Base-by-base conservation (phyloP, 92 coral and sea anemone species). In the Zoanthus sociatus region DNA sequence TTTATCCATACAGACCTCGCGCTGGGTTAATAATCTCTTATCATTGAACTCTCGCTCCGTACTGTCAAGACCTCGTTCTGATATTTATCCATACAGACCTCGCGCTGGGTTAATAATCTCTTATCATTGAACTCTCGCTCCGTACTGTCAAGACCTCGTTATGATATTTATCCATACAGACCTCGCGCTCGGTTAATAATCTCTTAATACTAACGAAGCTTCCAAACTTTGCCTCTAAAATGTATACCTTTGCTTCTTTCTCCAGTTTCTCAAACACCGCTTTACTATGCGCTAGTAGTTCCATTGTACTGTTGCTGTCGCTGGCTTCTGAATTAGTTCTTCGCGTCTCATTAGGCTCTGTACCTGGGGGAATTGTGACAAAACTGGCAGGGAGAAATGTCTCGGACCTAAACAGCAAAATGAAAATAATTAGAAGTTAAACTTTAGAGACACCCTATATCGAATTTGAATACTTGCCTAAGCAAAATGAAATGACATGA, bases 181-280 rank as follows among this genome's bases (percentile, higher is more conserved):
- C 26, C 26, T 26, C 26, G 26, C 26, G 0, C 26, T 26, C 26
- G 26, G 26, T 26, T 26, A 26, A 26, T 26, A 26, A 26, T 26
- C 26, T 26, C 53, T 48, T 7, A 50, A 0, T 37, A 37, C 42
- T 0, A 37, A 37, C 42, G 7, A 50, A 11, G 55, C 10, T 50
- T 50, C 55, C 55, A 4, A 37, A 37, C 42, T 37, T 37, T 37
- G 2, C 42, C 42, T 37, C 42, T 50, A 11, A 50, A 69, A 30
- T 4, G 15, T 3, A n/a, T 64, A 81, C 85, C 85, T 64, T 81
- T 15, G 85, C 85, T 31, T 81, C 85, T 45, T 61, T 64, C 74
- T 81, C 85, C 45, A 81, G 85, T 18, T 50, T 81, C 44, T 81
- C 85, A 18, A 81, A 81, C 74, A 81, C 85, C 7, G 85, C 85